These are phyloP conservation scores for Emmelina monodactyla DNA, from an alignment of 2,888 invertebrate genomes.

Conservation along the genomic window DNA sequence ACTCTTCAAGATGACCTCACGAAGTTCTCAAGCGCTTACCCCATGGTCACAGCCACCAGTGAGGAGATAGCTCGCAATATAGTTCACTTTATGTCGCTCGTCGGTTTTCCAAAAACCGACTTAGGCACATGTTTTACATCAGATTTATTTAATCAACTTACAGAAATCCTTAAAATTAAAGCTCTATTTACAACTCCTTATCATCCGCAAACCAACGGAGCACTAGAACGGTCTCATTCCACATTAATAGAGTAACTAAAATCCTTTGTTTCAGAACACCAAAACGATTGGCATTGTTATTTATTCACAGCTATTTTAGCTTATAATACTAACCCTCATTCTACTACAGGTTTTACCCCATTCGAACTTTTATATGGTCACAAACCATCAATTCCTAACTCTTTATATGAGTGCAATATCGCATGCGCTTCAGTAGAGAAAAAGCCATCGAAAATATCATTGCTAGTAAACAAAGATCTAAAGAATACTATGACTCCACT, in stretches of 20 bases:
- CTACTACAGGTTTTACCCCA: constrained; percentile 22
- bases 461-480: no score
- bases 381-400: no score
- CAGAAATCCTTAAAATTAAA: constrained; percentile 16
- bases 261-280: constrained; percentile 14
- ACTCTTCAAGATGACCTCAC: no score
- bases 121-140: constrained; percentile 22
- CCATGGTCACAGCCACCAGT: constrained; percentile 11
- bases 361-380: constrained; percentile 24
- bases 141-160: constrained; percentile 14
- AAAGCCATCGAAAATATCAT: no score
- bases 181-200: constrained; percentile 18
- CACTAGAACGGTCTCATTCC: constrained; percentile 15
- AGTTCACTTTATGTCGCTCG: no score
- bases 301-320: constrained; percentile 22
- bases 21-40: no score
- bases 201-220: constrained; percentile 18
- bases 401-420: no score
- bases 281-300: constrained; percentile 23
- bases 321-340: constrained; percentile 22
- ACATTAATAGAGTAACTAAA: constrained; percentile 17
- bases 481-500: no score
- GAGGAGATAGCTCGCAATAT: no score
- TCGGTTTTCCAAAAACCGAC: no score
- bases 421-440: no score